Conservation (phyloP, 2,888 invertebrate genomes). For the Tolmerus cingulatus region DNA sequence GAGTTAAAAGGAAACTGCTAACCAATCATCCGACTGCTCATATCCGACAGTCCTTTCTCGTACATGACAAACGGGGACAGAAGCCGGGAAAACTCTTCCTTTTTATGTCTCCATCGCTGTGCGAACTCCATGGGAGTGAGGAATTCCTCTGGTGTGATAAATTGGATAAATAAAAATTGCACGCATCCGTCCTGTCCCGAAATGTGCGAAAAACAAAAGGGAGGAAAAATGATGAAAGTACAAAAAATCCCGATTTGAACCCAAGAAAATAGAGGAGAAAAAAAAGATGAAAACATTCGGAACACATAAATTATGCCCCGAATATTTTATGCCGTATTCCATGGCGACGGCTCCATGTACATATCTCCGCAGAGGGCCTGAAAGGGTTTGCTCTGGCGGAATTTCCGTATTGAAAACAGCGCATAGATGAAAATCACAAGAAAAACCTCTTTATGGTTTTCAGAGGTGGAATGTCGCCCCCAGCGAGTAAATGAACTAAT, state of each 20-base stretch:
- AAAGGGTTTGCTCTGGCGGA: neutral
- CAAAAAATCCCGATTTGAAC: neutral
- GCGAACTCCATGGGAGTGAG: neutral
- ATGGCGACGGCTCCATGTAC: neutral
- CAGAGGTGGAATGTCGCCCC: neutral
- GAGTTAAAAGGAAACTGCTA: neutral
- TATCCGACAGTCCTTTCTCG: neutral
- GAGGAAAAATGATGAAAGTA: neutral
- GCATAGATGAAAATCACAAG: neutral
- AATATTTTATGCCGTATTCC: conserved; percentile 4
- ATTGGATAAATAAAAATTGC: conserved; percentile 18
- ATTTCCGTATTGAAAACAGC: neutral
- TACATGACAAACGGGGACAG: neutral
- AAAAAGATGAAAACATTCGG: neutral
- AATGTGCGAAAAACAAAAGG: conserved; percentile 11
- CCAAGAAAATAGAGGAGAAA: neutral
- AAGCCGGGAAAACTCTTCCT: neutral
- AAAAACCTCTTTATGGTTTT: neutral
- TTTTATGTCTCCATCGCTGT: neutral
- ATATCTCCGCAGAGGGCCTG: neutral
- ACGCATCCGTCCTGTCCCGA: neutral
- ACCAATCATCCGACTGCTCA: neutral
- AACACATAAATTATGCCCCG: conserved; percentile 20
- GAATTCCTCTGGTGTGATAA: conserved; percentile 23
- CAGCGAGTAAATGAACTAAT: neutral